phyloP scores from a whole-genome alignment of 1,140 invertebrate species.

The Ostrea edulis region DNA sequence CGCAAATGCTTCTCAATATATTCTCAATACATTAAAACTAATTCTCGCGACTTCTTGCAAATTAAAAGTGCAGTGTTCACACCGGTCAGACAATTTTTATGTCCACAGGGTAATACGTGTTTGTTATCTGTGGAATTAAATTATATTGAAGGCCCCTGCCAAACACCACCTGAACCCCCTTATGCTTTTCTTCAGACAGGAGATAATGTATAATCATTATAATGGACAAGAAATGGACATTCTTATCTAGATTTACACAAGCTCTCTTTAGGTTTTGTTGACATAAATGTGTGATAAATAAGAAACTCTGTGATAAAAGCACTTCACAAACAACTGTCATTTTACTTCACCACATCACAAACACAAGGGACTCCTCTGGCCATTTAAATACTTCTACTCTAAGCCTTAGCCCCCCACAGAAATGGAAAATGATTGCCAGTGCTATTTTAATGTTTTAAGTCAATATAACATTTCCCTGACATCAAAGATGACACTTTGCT shows the following conservation, averaged over 20 bases:
- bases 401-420: neutral
- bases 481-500: neutral
- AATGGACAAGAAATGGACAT: conserved; percentile 36
- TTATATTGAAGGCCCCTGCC: neutral
- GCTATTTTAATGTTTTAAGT: neutral
- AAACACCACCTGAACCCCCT: neutral
- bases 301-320: conserved; percentile 17
- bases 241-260: conserved; percentile 29
- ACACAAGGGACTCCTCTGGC: neutral
- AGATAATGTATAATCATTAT: conserved; percentile 11
- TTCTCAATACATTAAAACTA: neutral
- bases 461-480: neutral
- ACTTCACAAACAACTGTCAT: conserved; percentile 24
- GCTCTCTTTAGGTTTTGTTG: neutral
- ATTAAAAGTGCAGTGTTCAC: neutral
- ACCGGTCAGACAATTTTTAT: neutral
- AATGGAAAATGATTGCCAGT: neutral
- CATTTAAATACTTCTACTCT: conserved; percentile 2
- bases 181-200: neutral
- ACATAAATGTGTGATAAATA: conserved; percentile 21
- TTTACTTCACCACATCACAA: conserved; percentile 8
- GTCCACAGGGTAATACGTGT: neutral
- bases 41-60: neutral
- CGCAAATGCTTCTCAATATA: neutral
- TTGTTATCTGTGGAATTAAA: conserved; percentile 13